phyloP scores from a whole-genome alignment of 1,140 invertebrate genomes.

The Polyergus mexicanus region DNA sequence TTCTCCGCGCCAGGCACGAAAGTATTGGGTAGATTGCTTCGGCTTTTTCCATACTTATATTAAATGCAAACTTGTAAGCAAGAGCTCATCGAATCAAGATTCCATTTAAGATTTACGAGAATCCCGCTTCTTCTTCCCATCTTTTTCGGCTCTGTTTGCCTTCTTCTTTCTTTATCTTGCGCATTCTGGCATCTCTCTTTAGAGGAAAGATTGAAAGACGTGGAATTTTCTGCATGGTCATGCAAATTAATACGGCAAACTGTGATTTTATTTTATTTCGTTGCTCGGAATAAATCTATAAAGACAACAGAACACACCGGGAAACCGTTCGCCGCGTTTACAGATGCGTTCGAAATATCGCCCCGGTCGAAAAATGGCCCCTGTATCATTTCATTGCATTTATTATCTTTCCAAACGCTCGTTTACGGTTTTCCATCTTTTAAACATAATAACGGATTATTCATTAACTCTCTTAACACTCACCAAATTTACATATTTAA shows the following conservation, averaged over 20 bases:
- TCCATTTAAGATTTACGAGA: slow-evolving; percentile 80
- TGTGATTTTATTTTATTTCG: slow-evolving; percentile 77
- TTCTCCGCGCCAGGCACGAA: slow-evolving; percentile 17
- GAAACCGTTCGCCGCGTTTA: slow-evolving; percentile 53
- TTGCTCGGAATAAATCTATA: slow-evolving; percentile 79
- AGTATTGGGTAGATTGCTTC: slow-evolving; percentile 14
- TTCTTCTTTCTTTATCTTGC: background rate
- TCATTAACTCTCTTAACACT: background rate
- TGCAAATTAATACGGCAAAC: slow-evolving; percentile 82
- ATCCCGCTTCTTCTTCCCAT: slow-evolving; percentile 56
- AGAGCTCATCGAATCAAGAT: slow-evolving; percentile 76
- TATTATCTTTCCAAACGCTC: background rate
- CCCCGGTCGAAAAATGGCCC: slow-evolving; percentile 29
- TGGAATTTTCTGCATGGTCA: slow-evolving; percentile 33
- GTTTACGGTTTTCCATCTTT: background rate
- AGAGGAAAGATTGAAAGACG: background rate
- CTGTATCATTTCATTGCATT: slow-evolving; percentile 56
- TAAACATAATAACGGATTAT: slow-evolving; percentile 22
- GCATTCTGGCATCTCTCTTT: background rate
- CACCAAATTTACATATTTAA: slow-evolving; percentile 41
- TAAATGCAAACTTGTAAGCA: slow-evolving; percentile 79
- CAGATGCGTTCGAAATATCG: slow-evolving; percentile 70
- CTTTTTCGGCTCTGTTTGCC: slow-evolving; percentile 34
- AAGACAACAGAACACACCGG: slow-evolving; percentile 58
- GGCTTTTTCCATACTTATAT: slow-evolving; percentile 44